Evolutionary conservation across 2,797 vertebrate genomes (phyloP), one percentile per base, ranked within the genome.

Genomic region (Cuculus canorus): DNA sequence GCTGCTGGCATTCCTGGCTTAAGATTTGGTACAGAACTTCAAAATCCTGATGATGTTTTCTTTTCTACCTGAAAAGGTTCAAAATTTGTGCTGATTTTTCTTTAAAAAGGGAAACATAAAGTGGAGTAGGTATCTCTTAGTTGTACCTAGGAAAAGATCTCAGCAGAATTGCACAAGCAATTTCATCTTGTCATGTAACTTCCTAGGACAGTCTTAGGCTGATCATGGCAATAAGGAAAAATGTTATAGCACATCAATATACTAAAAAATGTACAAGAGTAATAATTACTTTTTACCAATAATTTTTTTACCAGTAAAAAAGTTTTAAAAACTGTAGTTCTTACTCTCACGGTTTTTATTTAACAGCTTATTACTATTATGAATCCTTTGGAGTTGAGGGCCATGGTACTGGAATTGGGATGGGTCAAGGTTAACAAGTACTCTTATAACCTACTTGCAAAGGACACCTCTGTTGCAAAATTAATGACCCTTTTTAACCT

Each of bases 381-480:
- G 8, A 94, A 43, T 61, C 18, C 32, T 10, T 17, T 59, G 28
- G 27, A 45, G 37, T 4, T 64, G 60, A 77, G 91, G 41, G 8
- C 41, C 66, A 84, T 2, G 9, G 22, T 25, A 30, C 35, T 52
- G 71, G 52, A 63, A 76, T 2, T 2, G 13, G 48, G 52, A 80
- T 43, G 37, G 35, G 64, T 54, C 66, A 52, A 63, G 25, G 12
- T 13, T 88, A 64, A 39, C 45, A 45, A 0, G 6, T 70, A 33
- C 19, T 73, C 7, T 54, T 50, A 35, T 88, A 80, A 88, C 77
- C 61, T 78, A 47, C 50, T 76, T 2, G 10, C 11, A 32, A 41
- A 77, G 22, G 21, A 7, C 48, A 80, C 12, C n/a, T 73, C 53
- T 81, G 25, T 88, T 95, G 79, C 92, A 88, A 96, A 93, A 93